phyloP scores from a whole-genome alignment of 35 echinoderm and acorn worm genomes.

The Nesometra sesokonis region DNA sequence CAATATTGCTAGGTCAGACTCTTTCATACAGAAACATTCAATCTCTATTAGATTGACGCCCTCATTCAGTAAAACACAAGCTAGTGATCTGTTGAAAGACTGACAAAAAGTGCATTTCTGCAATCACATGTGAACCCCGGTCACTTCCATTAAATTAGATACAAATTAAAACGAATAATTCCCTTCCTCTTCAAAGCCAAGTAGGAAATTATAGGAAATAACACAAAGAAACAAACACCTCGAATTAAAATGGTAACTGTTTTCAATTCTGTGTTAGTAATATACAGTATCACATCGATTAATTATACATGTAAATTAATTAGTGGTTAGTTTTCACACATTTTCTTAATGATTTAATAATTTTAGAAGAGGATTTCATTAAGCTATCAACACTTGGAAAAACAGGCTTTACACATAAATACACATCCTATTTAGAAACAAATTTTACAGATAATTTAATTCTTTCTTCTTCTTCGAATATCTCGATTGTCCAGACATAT shows the following conservation, averaged over 20 bases:
- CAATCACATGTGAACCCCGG: neutral
- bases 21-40: too few relatives aligned
- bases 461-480: neutral
- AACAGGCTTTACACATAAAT: neutral
- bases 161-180: neutral
- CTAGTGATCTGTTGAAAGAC: too few relatives aligned
- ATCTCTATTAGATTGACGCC: neutral
- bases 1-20: too few relatives aligned
- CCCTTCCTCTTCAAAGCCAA: neutral
- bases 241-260: too few relatives aligned
- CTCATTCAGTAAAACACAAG: neutral
- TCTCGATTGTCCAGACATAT: too few relatives aligned
- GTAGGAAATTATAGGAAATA: neutral
- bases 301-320: neutral
- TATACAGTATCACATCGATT: too few relatives aligned
- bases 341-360: neutral
- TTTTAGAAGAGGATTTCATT: neutral
- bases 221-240: neutral
- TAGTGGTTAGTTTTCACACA: neutral
- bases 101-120: neutral
- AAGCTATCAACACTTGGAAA: neutral
- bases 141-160: neutral
- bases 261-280: too few relatives aligned
- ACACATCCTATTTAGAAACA: neutral
- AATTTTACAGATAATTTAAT: neutral